These are phyloP conservation scores for Drosophila subpulchrella DNA, from an alignment of 1,140 invertebrate genomes.

Conservation along the genomic window DNA sequence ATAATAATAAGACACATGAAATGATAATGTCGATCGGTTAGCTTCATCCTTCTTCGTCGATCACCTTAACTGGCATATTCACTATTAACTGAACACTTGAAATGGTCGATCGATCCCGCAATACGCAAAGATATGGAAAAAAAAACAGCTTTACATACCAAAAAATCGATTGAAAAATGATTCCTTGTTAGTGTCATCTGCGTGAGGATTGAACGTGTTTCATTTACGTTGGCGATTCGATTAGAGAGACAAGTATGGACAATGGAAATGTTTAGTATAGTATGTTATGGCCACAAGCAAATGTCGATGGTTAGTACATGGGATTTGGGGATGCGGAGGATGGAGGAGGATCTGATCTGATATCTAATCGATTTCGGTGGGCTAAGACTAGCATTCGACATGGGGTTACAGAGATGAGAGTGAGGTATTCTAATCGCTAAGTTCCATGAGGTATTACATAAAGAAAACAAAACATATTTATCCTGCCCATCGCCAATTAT, in stretches of 20 bases:
- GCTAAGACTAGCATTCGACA: conserved; percentile 15
- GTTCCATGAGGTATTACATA: conserved; percentile 9
- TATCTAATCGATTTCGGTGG: conserved; percentile 3
- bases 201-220: conserved; percentile 58
- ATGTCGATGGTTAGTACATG: conserved; percentile 25
- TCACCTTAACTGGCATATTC: conserved; percentile 36
- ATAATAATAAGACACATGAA: conserved; percentile 25
- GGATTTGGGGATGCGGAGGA: conserved; percentile 6
- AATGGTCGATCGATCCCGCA: conserved; percentile 42
- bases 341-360: not conserved
- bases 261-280: conserved; percentile 33
- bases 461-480: conserved; percentile 8
- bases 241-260: conserved; percentile 47
- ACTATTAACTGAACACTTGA: conserved; percentile 72
- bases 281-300: conserved; percentile 17
- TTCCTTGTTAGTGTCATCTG: conserved; percentile 78
- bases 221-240: conserved; percentile 32
- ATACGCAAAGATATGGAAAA: conserved; percentile 23
- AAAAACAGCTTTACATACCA: conserved; percentile 67
- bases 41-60: conserved; percentile 7
- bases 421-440: conserved; percentile 9
- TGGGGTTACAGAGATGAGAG: conserved; percentile 28
- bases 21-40: conserved; percentile 30
- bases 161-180: conserved; percentile 81
- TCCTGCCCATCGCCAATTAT: conserved; percentile 7